Evolutionary conservation across 2,888 invertebrate genomes (phyloP), one percentile per base, ranked within the genome.

Genomic region (Tupiocoris notatus): DNA sequence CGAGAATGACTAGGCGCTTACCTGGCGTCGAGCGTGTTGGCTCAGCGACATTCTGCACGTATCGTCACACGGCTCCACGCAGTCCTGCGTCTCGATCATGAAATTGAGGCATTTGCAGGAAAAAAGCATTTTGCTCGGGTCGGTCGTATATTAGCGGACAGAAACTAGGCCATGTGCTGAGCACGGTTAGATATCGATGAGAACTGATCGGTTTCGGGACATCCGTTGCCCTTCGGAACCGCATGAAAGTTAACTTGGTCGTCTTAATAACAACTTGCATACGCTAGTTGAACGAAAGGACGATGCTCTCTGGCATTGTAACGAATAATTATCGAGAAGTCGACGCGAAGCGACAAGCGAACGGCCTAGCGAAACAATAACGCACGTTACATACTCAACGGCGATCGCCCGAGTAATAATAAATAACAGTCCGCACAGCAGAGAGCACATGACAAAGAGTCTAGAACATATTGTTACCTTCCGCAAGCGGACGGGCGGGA

Each of bases 101-200:
- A 54, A 66, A 20, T 66, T 66, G 1, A 66, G 18, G 21, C 66
- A 66, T 20, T 66, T 66, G 54, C 66, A 66, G 7, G 66, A 1
- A 7, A 18, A 66, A 23, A 7, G 22, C 64, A 64, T 64, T 2
- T 23, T 64, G 64, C 39, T 7, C 3, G 12, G 39, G 39, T 39
- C 6, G 39, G 39, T 39, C 39, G 3, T 3, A 39, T 7, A 39
- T 12, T 39, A 39, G 39, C 39, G 3, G 39, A 12, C 39, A 39
- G 39, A 39, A 39, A 7, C 39, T 39, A 7, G 39, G 39, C 39
- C 6, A 12, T 39, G 12, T 3, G 12, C 39, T 12, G 39, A 39
- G 39, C 39, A 39, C 3, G 39, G 39, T 12, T 7, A 39, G 39
- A 39, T 39, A 3, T 39, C 39, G 12, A 12, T 7, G 3, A 3